Percentiles rank a stretch among this genome's conserved stretches.
Evolutionary conservation across 2,888 invertebrate species (phyloP).

Genomic region (Netelia inedita): DNA sequence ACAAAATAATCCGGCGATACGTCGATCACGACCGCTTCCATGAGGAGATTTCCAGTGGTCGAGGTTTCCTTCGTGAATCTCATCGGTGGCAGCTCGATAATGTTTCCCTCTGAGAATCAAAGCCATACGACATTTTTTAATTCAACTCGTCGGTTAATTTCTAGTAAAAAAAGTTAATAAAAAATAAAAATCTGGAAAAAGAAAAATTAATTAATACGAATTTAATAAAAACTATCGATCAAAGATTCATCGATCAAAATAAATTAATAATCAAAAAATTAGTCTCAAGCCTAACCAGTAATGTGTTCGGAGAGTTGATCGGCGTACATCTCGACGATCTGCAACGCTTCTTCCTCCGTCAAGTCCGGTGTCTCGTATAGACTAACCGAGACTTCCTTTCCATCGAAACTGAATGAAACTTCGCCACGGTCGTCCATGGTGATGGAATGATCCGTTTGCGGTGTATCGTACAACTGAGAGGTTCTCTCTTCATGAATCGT

Average conservation of each 20-base stretch:
- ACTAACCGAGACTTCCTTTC: conserved; percentile 96
- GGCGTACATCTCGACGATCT: conserved; percentile 97
- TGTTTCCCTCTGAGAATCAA: conserved; percentile 89
- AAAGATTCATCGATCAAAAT: neutral
- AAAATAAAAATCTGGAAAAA: neutral
- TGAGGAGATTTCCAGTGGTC: conserved; percentile 93
- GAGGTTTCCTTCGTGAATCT: conserved; percentile 96
- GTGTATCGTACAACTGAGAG: conserved; percentile 94
- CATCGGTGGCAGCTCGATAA: conserved; percentile 94
- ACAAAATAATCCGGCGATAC: conserved; percentile 94
- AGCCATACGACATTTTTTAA: conserved; percentile 2
- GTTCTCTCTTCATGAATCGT: conserved; percentile 97
- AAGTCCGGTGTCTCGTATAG: conserved; percentile 96
- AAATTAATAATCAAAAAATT: neutral
- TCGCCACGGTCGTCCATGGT: conserved; percentile 94
- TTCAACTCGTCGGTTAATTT: neutral
- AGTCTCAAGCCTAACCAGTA: conserved; percentile 85
- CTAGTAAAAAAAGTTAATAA: no score
- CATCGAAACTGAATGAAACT: conserved; percentile 96
- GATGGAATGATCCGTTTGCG: conserved; percentile 89
- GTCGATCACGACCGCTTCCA: conserved; percentile 97
- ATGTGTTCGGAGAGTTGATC: conserved; percentile 96
- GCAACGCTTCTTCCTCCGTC: conserved; percentile 95
- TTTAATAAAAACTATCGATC: neutral
- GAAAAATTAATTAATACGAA: neutral